Percentiles rank a stretch among this genome's conserved stretches.
phyloP scores from a whole-genome alignment of 2,797 vertebrate species.

The Parotocinclus haroldoi region DNA sequence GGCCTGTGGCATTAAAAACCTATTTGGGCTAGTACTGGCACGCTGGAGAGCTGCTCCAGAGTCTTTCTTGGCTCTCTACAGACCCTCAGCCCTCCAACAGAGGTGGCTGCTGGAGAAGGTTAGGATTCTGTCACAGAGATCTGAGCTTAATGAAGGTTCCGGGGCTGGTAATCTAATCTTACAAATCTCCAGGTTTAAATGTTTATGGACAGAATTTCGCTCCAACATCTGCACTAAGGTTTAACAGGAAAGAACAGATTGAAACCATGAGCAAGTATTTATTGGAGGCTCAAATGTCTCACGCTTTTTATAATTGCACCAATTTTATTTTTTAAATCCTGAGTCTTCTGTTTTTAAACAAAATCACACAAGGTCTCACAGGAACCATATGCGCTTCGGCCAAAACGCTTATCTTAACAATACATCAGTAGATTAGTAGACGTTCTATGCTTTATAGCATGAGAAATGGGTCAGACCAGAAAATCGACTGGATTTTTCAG shows the following conservation, averaged over 20 bases:
- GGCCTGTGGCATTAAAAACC: too few species aligned
- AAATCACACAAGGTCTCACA: too few species aligned
- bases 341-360: too few species aligned
- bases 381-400: too few species aligned
- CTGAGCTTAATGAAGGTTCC: slow-evolving; percentile 39
- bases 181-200: slow-evolving; percentile 25
- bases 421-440: too few species aligned
- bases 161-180: slow-evolving; percentile 59
- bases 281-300: too few species aligned
- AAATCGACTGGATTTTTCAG: too few species aligned
- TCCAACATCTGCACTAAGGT: background rate
- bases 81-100: slow-evolving; percentile 25
- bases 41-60: slow-evolving; percentile 36
- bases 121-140: slow-evolving; percentile 28
- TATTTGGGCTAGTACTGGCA: slow-evolving; percentile 38
- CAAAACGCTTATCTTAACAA: too few species aligned
- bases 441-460: too few species aligned
- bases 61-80: slow-evolving; percentile 43
- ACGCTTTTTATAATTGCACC: too few species aligned
- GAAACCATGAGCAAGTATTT: background rate
- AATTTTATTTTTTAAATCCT: too few species aligned
- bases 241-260: background rate
- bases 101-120: slow-evolving; percentile 44
- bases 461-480: too few species aligned
- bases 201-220: background rate